Percentiles rank a stretch among this genome's conserved stretches.
phyloP scores from a whole-genome alignment of 2,888 invertebrate species.

The Helleia helle region DNA sequence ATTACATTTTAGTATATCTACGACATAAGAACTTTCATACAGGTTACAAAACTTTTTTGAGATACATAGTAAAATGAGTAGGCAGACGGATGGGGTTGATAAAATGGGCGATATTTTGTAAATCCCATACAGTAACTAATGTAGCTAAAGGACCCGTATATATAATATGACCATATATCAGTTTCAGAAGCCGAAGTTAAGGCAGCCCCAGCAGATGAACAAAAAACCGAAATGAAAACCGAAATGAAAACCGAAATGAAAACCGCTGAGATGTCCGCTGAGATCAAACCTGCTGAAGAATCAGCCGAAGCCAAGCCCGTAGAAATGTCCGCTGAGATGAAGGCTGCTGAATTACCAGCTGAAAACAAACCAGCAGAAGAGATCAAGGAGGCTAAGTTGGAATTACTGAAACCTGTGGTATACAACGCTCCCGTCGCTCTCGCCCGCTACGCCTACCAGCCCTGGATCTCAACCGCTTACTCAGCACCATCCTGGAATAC shows the following conservation, averaged over 20 bases:
- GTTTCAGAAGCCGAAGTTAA: constrained; percentile 19
- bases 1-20: too few species aligned
- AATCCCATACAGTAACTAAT: too few species aligned
- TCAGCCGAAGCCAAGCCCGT: constrained; percentile 10
- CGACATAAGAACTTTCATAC: too few species aligned
- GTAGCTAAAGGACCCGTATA: too few species aligned
- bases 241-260: constrained; percentile 24
- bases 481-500: not conserved
- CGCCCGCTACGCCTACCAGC: constrained; percentile 16
- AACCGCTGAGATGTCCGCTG: constrained; percentile 13
- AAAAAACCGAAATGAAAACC: constrained; percentile 20
- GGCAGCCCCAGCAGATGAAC: constrained; percentile 11
- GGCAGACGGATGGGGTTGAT: too few species aligned
- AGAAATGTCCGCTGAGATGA: constrained; percentile 11
- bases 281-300: constrained; percentile 14
- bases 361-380: constrained; percentile 15
- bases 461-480: constrained; percentile 1
- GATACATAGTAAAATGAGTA: too few species aligned
- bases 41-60: too few species aligned
- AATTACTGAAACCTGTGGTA: constrained; percentile 13
- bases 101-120: too few species aligned
- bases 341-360: constrained; percentile 11
- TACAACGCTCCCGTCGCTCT: constrained; percentile 14
- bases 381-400: constrained; percentile 7
- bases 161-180: too few species aligned